phyloP scores from a whole-genome alignment of 2,113 vertebrate species.

The Myotis brandtii region DNA sequence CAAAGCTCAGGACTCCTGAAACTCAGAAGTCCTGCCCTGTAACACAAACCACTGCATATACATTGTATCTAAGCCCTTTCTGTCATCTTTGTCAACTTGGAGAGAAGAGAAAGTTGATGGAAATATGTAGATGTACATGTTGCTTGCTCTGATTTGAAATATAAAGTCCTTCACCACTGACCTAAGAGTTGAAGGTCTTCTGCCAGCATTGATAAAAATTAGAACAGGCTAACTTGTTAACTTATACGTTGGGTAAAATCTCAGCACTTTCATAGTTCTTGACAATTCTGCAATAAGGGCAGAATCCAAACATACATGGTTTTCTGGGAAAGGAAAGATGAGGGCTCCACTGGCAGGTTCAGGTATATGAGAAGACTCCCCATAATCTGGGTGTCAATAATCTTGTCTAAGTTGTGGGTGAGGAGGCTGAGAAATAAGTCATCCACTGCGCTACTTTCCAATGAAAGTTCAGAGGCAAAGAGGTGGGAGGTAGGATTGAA shows the following conservation, averaged over 20 bases:
- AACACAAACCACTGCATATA: neutral
- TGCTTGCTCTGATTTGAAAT: neutral
- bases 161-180: neutral
- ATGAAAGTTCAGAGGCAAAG: neutral
- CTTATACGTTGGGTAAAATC: neutral
- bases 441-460: neutral
- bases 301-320: neutral
- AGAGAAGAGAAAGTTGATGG: neutral
- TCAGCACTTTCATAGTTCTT: neutral
- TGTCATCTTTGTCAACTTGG: neutral
- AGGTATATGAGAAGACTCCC: neutral
- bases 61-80: neutral
- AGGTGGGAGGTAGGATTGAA: neutral
- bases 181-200: neutral
- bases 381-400: neutral
- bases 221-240: neutral
- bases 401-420: neutral
- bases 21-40: neutral
- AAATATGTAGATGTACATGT: neutral
- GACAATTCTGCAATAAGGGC: neutral
- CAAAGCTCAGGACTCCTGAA: neutral
- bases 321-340: neutral
- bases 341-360: neutral
- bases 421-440: neutral
- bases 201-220: neutral